Base-by-base conservation (phyloP, 1,140 invertebrate genomes). In the Lanistes nyassanus region DNA sequence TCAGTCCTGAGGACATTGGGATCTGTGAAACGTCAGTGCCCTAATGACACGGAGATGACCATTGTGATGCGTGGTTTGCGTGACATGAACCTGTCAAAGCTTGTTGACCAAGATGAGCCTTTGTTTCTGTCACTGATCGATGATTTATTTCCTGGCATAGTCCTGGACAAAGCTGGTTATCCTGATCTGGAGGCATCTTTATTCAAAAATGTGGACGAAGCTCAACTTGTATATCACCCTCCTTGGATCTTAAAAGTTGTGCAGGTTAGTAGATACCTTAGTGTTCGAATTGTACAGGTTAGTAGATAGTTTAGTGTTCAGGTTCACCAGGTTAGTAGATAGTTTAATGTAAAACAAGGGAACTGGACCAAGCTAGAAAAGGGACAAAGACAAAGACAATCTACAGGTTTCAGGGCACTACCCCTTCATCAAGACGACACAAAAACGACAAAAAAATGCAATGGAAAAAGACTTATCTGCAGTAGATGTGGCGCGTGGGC, bases 81-180 rank as follows among this genome's bases (percentile, higher is more conserved):
- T 80, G 97, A 98, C 86, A 99, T 99, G 97, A 99, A 99, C 91
- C 91, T 99, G 23, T 98, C 96, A 0, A 99, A 99, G 90, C 90
- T 99, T 58, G 98, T 96, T 29, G 97, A 99, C 86, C 97, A 99
- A 90, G 97, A 99, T 89, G 97, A 99, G 85, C 97, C 97, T 0
- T 90, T 99, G 0, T 99, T 99, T 83, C 95, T 98, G 89, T 98
- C 96, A 11, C 88, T 98, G 26, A 96, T 99, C 26, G 94, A 96
- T 66, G 97, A 99, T 91, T 90, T 99, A 75, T 98, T 98, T 88
- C 97, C 97, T 13, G 98, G 97, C 89, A 95, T 97, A 75, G 91
- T 92, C 2, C 91, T 98, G 39, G 97, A 98, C 85, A 98, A 97
- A 88, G 97, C 96, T 23, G 92, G 93, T 0, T 97, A 99, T 87